These are phyloP conservation scores for Micromesistius poutassou DNA, from an alignment of 2,797 vertebrate species.

Conservation along the genomic window DNA sequence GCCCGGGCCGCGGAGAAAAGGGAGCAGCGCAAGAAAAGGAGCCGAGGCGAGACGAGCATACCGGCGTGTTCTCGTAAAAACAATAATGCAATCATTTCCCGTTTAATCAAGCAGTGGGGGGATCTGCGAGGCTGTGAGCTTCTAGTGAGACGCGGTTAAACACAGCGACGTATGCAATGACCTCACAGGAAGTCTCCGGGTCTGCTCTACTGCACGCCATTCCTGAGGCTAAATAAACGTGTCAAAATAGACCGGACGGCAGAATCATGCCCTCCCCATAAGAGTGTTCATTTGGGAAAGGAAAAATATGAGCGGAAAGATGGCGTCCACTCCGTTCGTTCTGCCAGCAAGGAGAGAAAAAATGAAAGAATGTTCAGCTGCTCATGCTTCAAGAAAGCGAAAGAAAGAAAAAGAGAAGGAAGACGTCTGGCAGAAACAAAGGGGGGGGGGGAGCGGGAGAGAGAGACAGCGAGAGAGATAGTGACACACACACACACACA, in stretches of 20 bases:
- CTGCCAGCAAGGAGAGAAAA: conserved; percentile 19
- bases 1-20: not conserved
- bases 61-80: conserved; percentile 2
- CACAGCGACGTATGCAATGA: not conserved
- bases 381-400: conserved; percentile 18
- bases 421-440: conserved; percentile 32
- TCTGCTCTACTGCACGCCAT: conserved; percentile 52
- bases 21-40: not conserved
- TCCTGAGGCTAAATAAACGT: conserved; percentile 69
- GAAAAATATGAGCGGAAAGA: conserved; percentile 6
- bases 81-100: not conserved
- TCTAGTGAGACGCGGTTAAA: not conserved
- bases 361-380: conserved; percentile 3
- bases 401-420: conserved; percentile 10
- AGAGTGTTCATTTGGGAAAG: too few relatives aligned
- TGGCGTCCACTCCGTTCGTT: conserved; percentile 24
- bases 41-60: not conserved
- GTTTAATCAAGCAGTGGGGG: not conserved
- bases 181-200: conserved; percentile 19
- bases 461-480: not conserved
- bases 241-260: conserved; percentile 53
- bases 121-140: not conserved
- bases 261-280: too few relatives aligned
- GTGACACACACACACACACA: too few relatives aligned
- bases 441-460: conserved; percentile 18